Percentiles rank a stretch among this genome's conserved stretches.
Conservation (phyloP, 1,140 invertebrate genomes). For the Aphelinus atriplicis region DNA sequence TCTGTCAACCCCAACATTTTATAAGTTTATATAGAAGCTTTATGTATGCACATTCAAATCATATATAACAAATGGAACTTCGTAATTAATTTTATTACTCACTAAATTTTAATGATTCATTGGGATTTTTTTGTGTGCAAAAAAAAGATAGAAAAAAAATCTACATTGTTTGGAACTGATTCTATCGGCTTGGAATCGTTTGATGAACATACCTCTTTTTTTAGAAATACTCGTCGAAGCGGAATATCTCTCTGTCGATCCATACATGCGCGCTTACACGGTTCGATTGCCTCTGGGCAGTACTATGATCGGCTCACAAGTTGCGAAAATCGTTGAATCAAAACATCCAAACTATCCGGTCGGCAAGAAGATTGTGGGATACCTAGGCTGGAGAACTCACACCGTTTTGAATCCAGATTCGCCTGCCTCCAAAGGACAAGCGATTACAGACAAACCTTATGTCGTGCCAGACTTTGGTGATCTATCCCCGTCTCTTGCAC, state of each 20-base stretch:
- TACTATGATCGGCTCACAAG: conserved; percentile 72
- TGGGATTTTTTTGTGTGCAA: too few relatives aligned
- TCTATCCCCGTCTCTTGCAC: conserved; percentile 67
- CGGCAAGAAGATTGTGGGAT: conserved; percentile 68
- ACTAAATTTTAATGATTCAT: too few relatives aligned
- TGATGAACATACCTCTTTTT: conserved; percentile 44
- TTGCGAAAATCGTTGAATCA: conserved; percentile 71
- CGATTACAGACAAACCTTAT: conserved; percentile 48
- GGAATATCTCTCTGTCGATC: conserved; percentile 75
- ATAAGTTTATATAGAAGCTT: too few relatives aligned
- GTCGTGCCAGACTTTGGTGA: conserved; percentile 67
- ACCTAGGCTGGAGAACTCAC: conserved; percentile 70
- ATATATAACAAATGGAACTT: too few relatives aligned
- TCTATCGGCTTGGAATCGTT: too few relatives aligned
- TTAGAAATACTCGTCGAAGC: conserved; percentile 74
- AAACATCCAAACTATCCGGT: conserved; percentile 70
- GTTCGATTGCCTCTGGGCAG: conserved; percentile 64
- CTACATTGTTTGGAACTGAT: too few relatives aligned
- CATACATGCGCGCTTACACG: conserved; percentile 73
- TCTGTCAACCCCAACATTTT: too few relatives aligned
- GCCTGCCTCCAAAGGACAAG: not conserved
- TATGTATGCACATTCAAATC: too few relatives aligned
- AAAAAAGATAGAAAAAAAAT: too few relatives aligned
- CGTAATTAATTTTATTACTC: too few relatives aligned
- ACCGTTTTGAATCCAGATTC: conserved; percentile 53